Percentiles rank a stretch among this genome's conserved stretches.
Evolutionary conservation across 2,888 invertebrate species (phyloP).

Genomic region (Himalopsyche anomala): DNA sequence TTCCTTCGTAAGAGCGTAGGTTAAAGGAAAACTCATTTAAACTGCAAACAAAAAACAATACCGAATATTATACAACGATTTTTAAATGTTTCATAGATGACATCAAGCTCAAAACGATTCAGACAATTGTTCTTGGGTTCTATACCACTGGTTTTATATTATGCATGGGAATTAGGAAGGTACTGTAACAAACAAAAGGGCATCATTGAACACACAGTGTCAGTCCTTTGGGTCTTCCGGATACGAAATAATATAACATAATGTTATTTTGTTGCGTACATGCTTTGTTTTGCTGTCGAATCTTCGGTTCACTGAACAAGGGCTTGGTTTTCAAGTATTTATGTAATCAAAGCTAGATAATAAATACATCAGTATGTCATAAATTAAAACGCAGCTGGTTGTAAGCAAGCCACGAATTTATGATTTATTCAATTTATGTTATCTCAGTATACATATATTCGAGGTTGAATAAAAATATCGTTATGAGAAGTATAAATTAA

Average conservation of each 20-base stretch:
- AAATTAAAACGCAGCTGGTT: constrained; percentile 16
- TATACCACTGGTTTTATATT: neutral
- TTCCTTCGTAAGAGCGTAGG: no score
- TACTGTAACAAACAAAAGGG: neutral
- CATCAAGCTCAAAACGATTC: neutral
- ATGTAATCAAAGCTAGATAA: constrained; percentile 10
- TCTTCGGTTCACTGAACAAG: constrained; percentile 11
- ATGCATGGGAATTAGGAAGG: constrained; percentile 20
- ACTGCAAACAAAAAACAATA: no score
- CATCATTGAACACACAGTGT: neutral
- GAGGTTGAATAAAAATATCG: no score
- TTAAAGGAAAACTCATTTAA: no score
- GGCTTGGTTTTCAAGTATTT: constrained; percentile 16
- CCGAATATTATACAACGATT: no score
- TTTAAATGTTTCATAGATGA: no score
- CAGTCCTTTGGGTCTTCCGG: constrained; percentile 27
- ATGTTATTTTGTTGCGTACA: constrained; percentile 6
- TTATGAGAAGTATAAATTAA: no score
- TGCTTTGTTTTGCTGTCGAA: neutral
- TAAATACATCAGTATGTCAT: neutral
- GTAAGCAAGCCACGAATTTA: neutral
- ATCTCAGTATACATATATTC: neutral
- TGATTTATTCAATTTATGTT: neutral
- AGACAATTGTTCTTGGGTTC: neutral
- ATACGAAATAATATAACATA: constrained; percentile 24